These are phyloP conservation scores for Drosophila subpulchrella DNA, from an alignment of 1,140 invertebrate species.

Conservation along the genomic window DNA sequence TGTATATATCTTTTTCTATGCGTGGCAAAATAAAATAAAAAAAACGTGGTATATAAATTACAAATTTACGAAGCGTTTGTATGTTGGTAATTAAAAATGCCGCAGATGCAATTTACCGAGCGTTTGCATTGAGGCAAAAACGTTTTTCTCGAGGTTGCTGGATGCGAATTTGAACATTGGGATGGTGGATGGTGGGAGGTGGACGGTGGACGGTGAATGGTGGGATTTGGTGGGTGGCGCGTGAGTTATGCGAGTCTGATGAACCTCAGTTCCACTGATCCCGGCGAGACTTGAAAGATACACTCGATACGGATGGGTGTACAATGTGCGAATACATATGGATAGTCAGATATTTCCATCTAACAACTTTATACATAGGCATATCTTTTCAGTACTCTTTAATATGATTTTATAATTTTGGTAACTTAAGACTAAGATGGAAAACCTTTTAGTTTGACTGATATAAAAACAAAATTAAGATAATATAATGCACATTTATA, in stretches of 20 bases:
- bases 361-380: too few species aligned
- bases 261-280: conserved; percentile 45
- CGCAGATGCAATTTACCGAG: conserved; percentile 70
- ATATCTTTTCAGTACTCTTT: too few species aligned
- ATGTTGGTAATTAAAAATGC: conserved; percentile 51
- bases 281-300: conserved; percentile 10
- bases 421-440: too few species aligned
- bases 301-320: background rate
- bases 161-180: conserved; percentile 19
- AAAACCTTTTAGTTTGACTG: too few species aligned
- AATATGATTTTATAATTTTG: too few species aligned
- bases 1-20: conserved; percentile 7
- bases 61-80: conserved; percentile 14
- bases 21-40: background rate
- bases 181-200: background rate
- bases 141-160: conserved; percentile 45
- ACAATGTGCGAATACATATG: conserved; percentile 1
- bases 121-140: conserved; percentile 64
- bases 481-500: too few species aligned
- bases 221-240: conserved; percentile 9
- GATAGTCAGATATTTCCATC: background rate
- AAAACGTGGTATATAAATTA: conserved; percentile 20
- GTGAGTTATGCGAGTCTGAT: conserved; percentile 50
- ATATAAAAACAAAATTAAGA: too few species aligned
- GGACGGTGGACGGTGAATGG: background rate